Percentiles rank a stretch among this genome's conserved stretches.
These are phyloP conservation scores for Drosophila falleni DNA, from an alignment of 2,888 invertebrate species.

Conservation along the genomic window DNA sequence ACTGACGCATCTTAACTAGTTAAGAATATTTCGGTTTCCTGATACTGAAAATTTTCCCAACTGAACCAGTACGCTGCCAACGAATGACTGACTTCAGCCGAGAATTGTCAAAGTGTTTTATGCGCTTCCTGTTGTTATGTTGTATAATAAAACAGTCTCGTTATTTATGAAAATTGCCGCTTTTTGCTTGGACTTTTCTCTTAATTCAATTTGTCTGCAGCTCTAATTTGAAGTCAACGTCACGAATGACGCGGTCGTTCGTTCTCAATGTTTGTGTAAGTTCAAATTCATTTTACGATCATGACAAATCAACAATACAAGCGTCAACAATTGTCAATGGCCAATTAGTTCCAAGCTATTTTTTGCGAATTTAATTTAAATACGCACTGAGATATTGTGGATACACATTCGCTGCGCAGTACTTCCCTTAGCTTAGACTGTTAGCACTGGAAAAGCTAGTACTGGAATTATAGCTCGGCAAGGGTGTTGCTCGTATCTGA, in stretches of 20 bases:
- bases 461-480: too few relatives aligned
- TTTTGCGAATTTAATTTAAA: conserved; percentile 7
- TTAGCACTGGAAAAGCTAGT: too few relatives aligned
- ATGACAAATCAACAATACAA: conserved; percentile 24
- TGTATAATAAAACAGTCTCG: conserved; percentile 30
- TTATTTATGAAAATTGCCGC: conserved; percentile 45
- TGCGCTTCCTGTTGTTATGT: conserved; percentile 24
- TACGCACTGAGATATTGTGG: conserved; percentile 1
- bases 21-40: not conserved
- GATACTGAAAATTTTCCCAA: conserved; percentile 32
- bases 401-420: too few relatives aligned
- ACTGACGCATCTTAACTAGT: conserved; percentile 22
- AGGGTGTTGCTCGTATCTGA: too few relatives aligned
- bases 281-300: conserved; percentile 65
- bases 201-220: conserved; percentile 76
- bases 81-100: conserved; percentile 54
- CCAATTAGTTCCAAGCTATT: too few relatives aligned
- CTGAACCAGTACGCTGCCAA: conserved; percentile 53
- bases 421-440: too few relatives aligned
- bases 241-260: conserved; percentile 32
- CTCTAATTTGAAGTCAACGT: conserved; percentile 26
- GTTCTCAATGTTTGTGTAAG: conserved; percentile 52
- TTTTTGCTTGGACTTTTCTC: conserved; percentile 49
- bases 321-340: conserved; percentile 23
- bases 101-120: conserved; percentile 47